These are phyloP conservation scores for Isurus oxyrinchus DNA, from an alignment of 2,113 vertebrate species.

Conservation along the genomic window DNA sequence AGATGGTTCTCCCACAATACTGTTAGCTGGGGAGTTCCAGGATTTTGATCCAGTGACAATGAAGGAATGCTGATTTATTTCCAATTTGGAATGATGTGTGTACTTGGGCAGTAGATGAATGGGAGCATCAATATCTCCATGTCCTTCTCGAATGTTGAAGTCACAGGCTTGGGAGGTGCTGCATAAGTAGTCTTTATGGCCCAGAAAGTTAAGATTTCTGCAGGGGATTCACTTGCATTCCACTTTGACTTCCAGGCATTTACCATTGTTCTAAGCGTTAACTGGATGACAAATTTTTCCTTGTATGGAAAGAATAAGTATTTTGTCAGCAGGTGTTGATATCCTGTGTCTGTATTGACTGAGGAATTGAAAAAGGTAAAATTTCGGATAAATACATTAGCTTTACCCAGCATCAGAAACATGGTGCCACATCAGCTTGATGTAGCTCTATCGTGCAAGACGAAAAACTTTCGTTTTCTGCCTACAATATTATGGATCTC, in stretches of 20 bases:
- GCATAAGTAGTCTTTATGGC: no score
- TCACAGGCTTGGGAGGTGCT: no score
- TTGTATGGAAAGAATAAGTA: background rate
- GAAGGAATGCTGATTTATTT: background rate
- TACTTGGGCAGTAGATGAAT: no score
- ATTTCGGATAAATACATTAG: background rate
- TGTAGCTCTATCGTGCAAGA: background rate
- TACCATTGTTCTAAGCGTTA: no score
- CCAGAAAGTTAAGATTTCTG: no score
- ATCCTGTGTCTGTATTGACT: no score
- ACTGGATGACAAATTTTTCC: background rate
- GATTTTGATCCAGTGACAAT: background rate
- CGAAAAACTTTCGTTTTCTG: background rate
- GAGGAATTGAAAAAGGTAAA: background rate
- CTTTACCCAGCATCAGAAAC: background rate
- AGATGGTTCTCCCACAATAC: no score
- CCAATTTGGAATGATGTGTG: background rate
- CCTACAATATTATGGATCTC: background rate
- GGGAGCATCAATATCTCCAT: no score
- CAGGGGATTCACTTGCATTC: no score
- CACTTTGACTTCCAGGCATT: background rate
- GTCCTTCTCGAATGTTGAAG: no score
- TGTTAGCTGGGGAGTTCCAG: no score
- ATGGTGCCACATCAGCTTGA: background rate
- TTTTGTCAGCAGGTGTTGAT: background rate